Evolutionary conservation across 2,113 vertebrate genomes (phyloP).

Genomic region (Cyprinodon tularosa): DNA sequence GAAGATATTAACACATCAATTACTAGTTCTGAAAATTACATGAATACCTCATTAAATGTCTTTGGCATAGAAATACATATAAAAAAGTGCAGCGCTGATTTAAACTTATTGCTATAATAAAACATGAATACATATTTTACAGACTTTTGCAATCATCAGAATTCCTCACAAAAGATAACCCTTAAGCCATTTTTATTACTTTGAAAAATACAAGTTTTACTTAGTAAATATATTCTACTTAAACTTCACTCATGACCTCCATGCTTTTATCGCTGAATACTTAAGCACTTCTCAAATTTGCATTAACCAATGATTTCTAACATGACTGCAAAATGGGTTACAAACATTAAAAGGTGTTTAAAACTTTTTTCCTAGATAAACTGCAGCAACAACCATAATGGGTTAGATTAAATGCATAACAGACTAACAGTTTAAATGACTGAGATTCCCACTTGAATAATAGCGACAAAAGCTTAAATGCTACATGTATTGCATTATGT

Average conservation of each 20-base stretch:
- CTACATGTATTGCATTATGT: slow-evolving; percentile 24
- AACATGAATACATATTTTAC: slow-evolving; percentile 4
- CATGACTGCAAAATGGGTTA: not conserved
- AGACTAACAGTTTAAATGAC: not conserved
- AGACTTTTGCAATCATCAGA: not conserved
- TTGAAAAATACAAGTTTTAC: slow-evolving; percentile 5
- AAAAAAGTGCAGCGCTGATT: slow-evolving; percentile 26
- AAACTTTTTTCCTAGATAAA: not conserved
- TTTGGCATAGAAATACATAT: slow-evolving; percentile 27
- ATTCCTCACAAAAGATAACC: slow-evolving; percentile 1
- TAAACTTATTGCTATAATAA: slow-evolving; percentile 3
- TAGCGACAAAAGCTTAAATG: not conserved
- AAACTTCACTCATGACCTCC: not conserved
- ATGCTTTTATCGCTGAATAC: not conserved
- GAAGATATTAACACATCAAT: slow-evolving; percentile 9
- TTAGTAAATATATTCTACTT: slow-evolving; percentile 14
- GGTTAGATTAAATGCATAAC: not conserved
- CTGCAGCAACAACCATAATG: not conserved
- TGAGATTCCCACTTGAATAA: not conserved
- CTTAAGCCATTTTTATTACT: slow-evolving; percentile 8
- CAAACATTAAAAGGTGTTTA: not conserved
- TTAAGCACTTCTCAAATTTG: not conserved
- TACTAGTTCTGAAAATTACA: slow-evolving; percentile 11
- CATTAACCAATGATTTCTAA: not conserved
- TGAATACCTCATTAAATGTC: slow-evolving; percentile 5